Conservation (phyloP, 2,113 vertebrate genomes). For the Lepisosteus oculatus region DNA sequence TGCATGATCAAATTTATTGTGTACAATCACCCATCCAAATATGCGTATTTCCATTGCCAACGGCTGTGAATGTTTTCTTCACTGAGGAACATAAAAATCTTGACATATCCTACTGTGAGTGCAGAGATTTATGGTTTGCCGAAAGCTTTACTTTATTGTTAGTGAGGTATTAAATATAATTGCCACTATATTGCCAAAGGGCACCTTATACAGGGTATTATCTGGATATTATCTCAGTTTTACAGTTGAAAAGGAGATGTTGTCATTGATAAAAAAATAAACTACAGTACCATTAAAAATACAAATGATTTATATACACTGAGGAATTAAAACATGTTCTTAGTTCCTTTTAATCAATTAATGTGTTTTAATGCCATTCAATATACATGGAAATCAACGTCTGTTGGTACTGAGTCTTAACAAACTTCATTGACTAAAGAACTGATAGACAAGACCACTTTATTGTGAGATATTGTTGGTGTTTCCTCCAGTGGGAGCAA, state of each 20-base stretch:
- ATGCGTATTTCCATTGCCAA: constrained; percentile 27
- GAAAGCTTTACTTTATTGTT: constrained; percentile 24
- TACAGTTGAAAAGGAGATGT: constrained; percentile 29
- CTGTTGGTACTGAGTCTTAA: background rate
- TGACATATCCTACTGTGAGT: constrained; percentile 10
- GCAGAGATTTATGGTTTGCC: constrained; percentile 32
- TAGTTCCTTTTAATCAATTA: too few species aligned
- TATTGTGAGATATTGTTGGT: background rate
- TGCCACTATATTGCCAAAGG: constrained; percentile 26
- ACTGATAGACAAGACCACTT: background rate
- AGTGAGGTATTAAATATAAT: constrained; percentile 31
- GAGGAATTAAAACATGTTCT: background rate
- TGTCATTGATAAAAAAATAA: constrained; percentile 31
- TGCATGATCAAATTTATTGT: background rate
- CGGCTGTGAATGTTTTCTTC: constrained; percentile 25
- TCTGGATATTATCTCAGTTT: constrained; percentile 9
- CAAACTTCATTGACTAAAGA: too few species aligned
- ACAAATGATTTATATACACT: background rate
- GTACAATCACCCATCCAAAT: constrained; percentile 12
- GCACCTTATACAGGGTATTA: constrained; percentile 12
- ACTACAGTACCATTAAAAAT: constrained; percentile 27
- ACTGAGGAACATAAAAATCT: constrained; percentile 14
- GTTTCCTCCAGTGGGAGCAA: background rate
- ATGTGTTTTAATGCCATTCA: too few species aligned
- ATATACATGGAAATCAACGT: background rate